Base-by-base conservation (phyloP, 2,113 vertebrate genomes). In the Caloenas nicobarica region DNA sequence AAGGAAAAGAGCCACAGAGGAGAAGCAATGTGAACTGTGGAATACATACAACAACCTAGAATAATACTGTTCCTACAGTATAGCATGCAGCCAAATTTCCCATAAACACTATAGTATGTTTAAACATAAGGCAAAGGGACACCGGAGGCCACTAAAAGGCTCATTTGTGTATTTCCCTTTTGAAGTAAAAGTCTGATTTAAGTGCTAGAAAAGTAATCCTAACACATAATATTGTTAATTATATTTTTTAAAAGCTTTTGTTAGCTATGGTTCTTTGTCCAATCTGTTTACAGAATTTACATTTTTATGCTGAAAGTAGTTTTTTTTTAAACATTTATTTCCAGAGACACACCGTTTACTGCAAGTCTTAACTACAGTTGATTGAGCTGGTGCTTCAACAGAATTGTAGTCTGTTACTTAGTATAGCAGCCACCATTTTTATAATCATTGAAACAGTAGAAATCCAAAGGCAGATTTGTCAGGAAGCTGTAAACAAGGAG, bases 381-480 rank as follows among this genome's bases (percentile, higher is more conserved):
- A 86, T 71, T 93, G 61, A 90, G 88, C 86, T 91, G 89, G 80
- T 94, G 86, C 50, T 93, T 86, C 0, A 0, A 76, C 26, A 76
- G 81, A 91, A 57, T 17, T 61, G 23, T n/a, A 61, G 51, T 64
- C 73, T 72, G 36, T 86, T 70, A 57, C 42, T 64, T 25, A 36
- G 15, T 51, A 62, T 16, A 96, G 73, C 91, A 91, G 86, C 71
- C 57, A 76, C 69, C 76, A n/a, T 22, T 81, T 84, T 46, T 58
- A 76, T 28, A 53, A 91, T 86, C 74, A 58, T 92, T 89, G 78
- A 70, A 76, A 78, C 38, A 78, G 68, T 19, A 71, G 42, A 87
- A 91, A 72, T 93, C 81, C 88, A 54, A 94, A 97, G 95, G 93
- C 97, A 97, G 87, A 62, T 93, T 77, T 66, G n/a, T 93, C 84